A percentile compares a stretch with the other conserved stretches of the same genome.
These are phyloP conservation scores for Orcinus orca DNA, from an alignment of 2,113 vertebrate species.

Conservation along the genomic window DNA sequence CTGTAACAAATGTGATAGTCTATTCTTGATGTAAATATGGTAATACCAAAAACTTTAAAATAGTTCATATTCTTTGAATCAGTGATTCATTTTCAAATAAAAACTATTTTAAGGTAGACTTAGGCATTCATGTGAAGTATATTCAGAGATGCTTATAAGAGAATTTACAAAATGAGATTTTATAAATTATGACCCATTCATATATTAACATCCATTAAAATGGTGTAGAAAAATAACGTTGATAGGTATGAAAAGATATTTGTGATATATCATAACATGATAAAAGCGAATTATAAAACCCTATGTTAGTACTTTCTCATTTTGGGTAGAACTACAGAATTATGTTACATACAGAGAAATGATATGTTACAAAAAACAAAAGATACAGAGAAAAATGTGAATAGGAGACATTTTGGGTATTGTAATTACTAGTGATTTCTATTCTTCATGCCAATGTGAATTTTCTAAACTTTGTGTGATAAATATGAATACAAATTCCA, in stretches of 20 bases:
- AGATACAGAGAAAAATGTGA: background rate
- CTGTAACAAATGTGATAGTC: background rate
- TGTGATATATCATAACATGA: background rate
- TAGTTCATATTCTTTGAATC: background rate
- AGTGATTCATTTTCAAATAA: background rate
- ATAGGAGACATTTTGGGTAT: background rate
- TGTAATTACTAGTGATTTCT: background rate
- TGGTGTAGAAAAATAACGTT: background rate
- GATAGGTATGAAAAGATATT: background rate
- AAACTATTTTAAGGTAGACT: background rate
- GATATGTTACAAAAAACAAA: background rate
- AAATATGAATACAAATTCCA: background rate
- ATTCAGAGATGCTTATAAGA: background rate
- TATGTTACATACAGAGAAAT: background rate
- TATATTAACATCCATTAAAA: background rate
- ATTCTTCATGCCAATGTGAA: background rate
- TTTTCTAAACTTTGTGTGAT: background rate
- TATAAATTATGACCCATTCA: background rate
- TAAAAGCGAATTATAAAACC: background rate
- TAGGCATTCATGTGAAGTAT: background rate
- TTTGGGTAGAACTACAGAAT: background rate
- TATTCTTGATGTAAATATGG: background rate
- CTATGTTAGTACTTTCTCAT: background rate
- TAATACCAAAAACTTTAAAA: background rate
- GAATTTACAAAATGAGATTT: background rate